These are phyloP conservation scores for Ancistrus triradiatus DNA, from an alignment of 2,113 vertebrate genomes.

Conservation along the genomic window DNA sequence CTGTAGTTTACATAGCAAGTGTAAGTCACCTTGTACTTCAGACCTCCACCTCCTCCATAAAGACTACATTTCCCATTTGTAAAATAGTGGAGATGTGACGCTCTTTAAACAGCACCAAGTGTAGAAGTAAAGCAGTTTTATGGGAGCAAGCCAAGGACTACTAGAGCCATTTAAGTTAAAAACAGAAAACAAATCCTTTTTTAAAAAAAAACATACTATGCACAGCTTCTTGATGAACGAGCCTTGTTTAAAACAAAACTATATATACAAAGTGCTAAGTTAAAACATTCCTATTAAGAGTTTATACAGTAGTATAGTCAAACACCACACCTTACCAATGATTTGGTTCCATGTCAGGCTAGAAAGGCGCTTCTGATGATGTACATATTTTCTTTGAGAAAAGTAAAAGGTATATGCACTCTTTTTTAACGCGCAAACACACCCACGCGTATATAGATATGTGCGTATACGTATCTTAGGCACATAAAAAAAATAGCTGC, in stretches of 20 bases:
- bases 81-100: constrained; percentile 46
- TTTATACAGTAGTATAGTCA: constrained; percentile 70
- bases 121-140: constrained; percentile 62
- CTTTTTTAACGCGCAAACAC: constrained; percentile 26
- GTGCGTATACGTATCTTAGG: constrained; percentile 65
- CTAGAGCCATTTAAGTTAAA: constrained; percentile 31
- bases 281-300: constrained; percentile 67
- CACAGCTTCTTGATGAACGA: constrained; percentile 31
- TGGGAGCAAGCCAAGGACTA: constrained; percentile 45
- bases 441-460: constrained; percentile 46
- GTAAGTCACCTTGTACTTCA: constrained; percentile 41
- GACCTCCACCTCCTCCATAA: neutral
- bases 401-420: constrained; percentile 48
- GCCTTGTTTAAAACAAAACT: constrained; percentile 43
- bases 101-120: constrained; percentile 75
- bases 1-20: constrained; percentile 16
- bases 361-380: constrained; percentile 82
- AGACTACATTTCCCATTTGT: neutral
- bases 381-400: constrained; percentile 66
- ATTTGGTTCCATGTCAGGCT: constrained; percentile 78
- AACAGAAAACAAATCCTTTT: constrained; percentile 14
- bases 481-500: constrained; percentile 85
- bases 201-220: constrained; percentile 26
- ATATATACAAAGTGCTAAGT: constrained; percentile 71
- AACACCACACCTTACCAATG: constrained; percentile 72